Evolutionary conservation across 2,113 vertebrate genomes (phyloP).

Genomic region (Sciurus niger): DNA sequence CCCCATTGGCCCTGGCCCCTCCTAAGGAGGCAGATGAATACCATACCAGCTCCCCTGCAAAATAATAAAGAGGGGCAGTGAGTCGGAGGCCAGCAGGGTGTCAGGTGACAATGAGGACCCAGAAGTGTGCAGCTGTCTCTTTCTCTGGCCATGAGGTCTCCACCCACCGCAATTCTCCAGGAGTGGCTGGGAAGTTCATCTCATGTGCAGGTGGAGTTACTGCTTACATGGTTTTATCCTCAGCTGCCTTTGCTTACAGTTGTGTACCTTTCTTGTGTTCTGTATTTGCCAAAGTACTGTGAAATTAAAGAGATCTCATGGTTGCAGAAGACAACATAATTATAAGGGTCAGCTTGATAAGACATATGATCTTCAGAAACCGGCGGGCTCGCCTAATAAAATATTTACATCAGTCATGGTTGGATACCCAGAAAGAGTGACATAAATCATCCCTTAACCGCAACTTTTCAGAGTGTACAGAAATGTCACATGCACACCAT

Average conservation of each 20-base stretch:
- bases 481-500: slow-evolving; percentile 72
- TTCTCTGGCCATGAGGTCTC: neutral
- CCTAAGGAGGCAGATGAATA: neutral
- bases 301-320: slow-evolving; percentile 89
- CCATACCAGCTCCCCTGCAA: neutral
- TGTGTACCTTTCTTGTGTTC: slow-evolving; percentile 85
- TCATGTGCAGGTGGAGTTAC: neutral
- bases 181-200: slow-evolving; percentile 33
- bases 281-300: slow-evolving; percentile 90
- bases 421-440: slow-evolving; percentile 87
- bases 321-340: slow-evolving; percentile 91
- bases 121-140: neutral
- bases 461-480: slow-evolving; percentile 76
- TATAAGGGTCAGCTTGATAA: slow-evolving; percentile 92
- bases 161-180: neutral
- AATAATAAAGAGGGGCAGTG: neutral
- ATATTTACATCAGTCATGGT: slow-evolving; percentile 91
- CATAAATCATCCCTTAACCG: slow-evolving; percentile 80
- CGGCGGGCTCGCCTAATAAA: slow-evolving; percentile 90
- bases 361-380: slow-evolving; percentile 93
- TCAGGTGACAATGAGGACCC: neutral
- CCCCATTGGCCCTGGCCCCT: neutral
- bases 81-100: neutral
- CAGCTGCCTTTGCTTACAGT: slow-evolving; percentile 76
- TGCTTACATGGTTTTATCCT: slow-evolving; percentile 79